These are phyloP conservation scores for Heliconius nattereri DNA, from an alignment of 1,140 invertebrate species.

Conservation along the genomic window DNA sequence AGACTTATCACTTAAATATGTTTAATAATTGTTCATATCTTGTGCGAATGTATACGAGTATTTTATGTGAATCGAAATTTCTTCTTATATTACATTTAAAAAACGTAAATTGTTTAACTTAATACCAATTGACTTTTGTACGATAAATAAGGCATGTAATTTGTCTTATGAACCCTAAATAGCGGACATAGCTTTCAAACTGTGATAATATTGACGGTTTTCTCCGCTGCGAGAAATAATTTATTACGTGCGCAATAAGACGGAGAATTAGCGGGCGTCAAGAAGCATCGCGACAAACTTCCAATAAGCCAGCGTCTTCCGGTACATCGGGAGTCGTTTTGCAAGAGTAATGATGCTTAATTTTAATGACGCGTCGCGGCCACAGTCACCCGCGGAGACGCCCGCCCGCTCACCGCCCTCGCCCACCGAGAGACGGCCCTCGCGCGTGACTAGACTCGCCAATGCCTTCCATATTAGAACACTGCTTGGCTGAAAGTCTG, in stretches of 20 bases:
- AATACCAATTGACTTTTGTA: neutral
- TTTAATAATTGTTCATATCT: too few species aligned
- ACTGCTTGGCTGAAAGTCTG: constrained; percentile 72
- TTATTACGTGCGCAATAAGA: constrained; percentile 69
- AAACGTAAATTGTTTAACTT: neutral
- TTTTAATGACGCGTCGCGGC: constrained; percentile 79
- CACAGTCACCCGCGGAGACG: constrained; percentile 53
- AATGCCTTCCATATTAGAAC: constrained; percentile 74
- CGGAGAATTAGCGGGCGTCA: constrained; percentile 65
- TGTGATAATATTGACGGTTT: neutral
- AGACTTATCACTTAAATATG: too few species aligned
- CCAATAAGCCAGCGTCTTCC: constrained; percentile 70
- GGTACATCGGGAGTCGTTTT: constrained; percentile 66
- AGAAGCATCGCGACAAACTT: constrained; percentile 63
- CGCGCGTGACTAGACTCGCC: constrained; percentile 69
- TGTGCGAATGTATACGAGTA: too few species aligned
- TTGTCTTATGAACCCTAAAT: neutral
- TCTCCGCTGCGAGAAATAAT: constrained; percentile 48
- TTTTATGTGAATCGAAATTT: too few species aligned
- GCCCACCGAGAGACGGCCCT: constrained; percentile 50
- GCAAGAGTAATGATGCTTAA: constrained; percentile 80
- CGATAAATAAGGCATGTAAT: neutral
- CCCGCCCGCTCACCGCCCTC: constrained; percentile 26
- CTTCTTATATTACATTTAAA: neutral
- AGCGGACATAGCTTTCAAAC: constrained; percentile 3